Evolutionary conservation across 92 coral and sea anemone genomes (phyloP).

Genomic region (Palythoa heliodiscus): DNA sequence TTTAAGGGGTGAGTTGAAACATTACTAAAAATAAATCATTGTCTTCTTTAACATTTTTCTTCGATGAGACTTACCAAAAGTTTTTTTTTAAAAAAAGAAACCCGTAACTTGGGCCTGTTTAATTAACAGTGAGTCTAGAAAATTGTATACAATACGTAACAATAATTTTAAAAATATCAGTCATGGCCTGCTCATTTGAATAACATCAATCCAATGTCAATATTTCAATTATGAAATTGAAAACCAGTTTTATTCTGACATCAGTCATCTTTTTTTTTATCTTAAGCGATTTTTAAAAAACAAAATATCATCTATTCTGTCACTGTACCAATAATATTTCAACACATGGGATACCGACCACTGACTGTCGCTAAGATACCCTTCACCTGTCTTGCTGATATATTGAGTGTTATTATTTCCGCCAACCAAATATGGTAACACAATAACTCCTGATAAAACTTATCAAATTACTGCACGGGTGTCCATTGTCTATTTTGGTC

Average conservation of each 20-base stretch:
- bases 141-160: no score
- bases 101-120: no score
- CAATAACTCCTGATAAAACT: background rate
- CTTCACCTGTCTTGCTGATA: conserved; percentile 1
- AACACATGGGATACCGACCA: background rate
- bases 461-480: background rate
- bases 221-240: no score
- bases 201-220: no score
- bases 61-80: no score
- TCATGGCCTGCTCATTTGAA: no score
- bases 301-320: background rate
- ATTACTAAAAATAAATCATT: no score
- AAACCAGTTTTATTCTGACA: background rate
- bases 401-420: background rate
- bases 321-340: background rate
- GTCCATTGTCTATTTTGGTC: conserved; percentile 11
- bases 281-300: background rate
- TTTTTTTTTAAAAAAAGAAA: no score
- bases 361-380: conserved; percentile 24
- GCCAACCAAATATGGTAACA: conserved; percentile 18
- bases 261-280: background rate
- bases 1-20: no score
- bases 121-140: no score
- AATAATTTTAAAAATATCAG: no score
- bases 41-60: no score